Base-by-base conservation (phyloP, 2,797 vertebrate species). In the Percopsis omiscomaycus region DNA sequence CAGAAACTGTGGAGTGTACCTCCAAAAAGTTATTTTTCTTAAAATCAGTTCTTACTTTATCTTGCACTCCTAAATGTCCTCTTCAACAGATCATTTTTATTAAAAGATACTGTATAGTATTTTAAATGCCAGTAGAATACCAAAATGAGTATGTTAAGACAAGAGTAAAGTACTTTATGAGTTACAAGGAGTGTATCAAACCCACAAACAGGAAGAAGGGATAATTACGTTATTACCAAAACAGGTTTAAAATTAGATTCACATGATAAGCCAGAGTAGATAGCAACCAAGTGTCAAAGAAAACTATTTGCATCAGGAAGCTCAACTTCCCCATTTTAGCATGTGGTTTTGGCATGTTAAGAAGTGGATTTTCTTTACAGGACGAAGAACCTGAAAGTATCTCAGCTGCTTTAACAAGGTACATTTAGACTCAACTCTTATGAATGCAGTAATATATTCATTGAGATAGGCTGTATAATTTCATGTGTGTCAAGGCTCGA, bases 221-320 rank as follows among this genome's bases (percentile, higher is more conserved):
- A 54, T 70, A 71, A 28, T 46, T 5, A 46, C 11, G 46, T 69
- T 28, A 68, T 27, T 4, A 0, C 55, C 73, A 44, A 10, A 68
- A 71, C 66, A 77, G 61, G 1, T 30, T 15, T 47, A 54, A 80
- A 77, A 89, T 81, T 61, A 71, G 73, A 69, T 46, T 81, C 86
- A 88, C 79, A 82, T 88, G 88, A 89, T 30, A 0, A 72, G 50
- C 6, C 5, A 52, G 50, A 28, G 50, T 16, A 9, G n/a, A 12
- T 5, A 5, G 44, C 5, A 45, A 45, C 1, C 48, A 15, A n/a
- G 15, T 9, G 28, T 15, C 54, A 66, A 61, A 46, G 61, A 16
- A 28, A 71, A 13, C 14, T 16, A 15, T 11, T 62, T 64, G 48
- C 49, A 12, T 44, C 44, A 63, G 68, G 69, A 73, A 79, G 71